phyloP scores from a whole-genome alignment of 2,113 vertebrate genomes.

The Trachemys scripta region DNA sequence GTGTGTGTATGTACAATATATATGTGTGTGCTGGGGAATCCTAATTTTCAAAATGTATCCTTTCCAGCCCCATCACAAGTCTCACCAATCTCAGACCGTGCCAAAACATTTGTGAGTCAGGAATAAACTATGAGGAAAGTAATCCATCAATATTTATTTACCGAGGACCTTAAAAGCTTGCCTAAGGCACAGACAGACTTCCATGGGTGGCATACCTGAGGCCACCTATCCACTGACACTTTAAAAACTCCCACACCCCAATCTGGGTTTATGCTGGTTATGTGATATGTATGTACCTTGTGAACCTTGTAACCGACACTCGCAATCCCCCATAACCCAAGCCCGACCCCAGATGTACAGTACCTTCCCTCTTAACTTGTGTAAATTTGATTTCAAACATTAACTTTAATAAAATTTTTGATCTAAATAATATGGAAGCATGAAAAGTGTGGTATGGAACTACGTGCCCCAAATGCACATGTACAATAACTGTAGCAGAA shows the following conservation, averaged over 20 bases:
- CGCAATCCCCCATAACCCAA: too few species aligned
- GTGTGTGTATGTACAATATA: neutral
- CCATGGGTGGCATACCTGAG: too few species aligned
- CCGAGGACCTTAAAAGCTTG: neutral
- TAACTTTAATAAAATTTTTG: too few species aligned
- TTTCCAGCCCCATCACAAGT: neutral
- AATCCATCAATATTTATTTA: neutral
- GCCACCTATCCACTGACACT: too few species aligned
- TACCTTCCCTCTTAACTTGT: too few species aligned
- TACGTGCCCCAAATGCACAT: rapidly evolving
- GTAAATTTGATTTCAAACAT: too few species aligned
- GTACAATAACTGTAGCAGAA: neutral
- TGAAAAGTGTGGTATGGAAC: neutral
- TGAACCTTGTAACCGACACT: too few species aligned
- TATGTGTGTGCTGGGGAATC: neutral
- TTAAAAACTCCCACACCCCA: too few species aligned
- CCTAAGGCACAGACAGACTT: neutral
- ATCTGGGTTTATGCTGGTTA: too few species aligned
- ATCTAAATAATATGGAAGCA: neutral
- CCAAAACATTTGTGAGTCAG: neutral
- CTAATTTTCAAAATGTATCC: neutral
- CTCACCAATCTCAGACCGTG: neutral
- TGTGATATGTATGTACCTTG: too few species aligned
- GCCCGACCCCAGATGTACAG: too few species aligned
- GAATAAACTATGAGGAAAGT: neutral